These are phyloP conservation scores for Tenualosa ilisha DNA, from an alignment of 2,797 vertebrate species.

Conservation along the genomic window DNA sequence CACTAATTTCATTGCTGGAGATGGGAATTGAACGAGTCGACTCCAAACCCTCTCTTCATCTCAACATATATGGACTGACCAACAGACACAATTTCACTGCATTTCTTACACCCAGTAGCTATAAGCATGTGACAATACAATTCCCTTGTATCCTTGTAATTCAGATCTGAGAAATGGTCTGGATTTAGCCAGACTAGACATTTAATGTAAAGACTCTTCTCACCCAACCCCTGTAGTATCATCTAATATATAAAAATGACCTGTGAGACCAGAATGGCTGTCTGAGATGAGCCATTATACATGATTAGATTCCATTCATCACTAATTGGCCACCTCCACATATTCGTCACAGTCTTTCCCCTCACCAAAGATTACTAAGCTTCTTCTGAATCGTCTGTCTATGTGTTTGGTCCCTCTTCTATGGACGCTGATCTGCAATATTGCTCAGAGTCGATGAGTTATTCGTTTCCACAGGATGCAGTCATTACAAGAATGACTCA, in stretches of 20 bases:
- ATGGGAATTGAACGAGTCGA: too few species aligned
- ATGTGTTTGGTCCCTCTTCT: neutral
- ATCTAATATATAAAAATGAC: neutral
- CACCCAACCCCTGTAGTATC: neutral
- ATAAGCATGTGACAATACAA: too few species aligned
- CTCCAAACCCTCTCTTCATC: too few species aligned
- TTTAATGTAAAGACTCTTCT: too few species aligned
- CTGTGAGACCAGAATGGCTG: neutral
- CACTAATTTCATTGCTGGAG: too few species aligned
- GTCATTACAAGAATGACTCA: slow-evolving; percentile 37
- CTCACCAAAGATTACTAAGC: neutral
- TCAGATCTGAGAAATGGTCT: too few species aligned
- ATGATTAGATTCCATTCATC: slow-evolving; percentile 1
- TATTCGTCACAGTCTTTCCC: neutral
- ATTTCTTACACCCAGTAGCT: too few species aligned
- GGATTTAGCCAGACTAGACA: too few species aligned
- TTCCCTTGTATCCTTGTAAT: too few species aligned
- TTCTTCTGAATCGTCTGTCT: neutral
- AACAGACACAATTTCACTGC: too few species aligned
- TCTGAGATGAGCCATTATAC: neutral
- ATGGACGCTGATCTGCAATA: slow-evolving; percentile 1
- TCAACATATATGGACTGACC: too few species aligned
- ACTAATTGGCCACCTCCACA: neutral
- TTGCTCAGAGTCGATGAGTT: slow-evolving; percentile 7
- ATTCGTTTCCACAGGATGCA: slow-evolving; percentile 15